phyloP scores from a whole-genome alignment of 2,797 vertebrate species.

The Bufotes viridis region DNA sequence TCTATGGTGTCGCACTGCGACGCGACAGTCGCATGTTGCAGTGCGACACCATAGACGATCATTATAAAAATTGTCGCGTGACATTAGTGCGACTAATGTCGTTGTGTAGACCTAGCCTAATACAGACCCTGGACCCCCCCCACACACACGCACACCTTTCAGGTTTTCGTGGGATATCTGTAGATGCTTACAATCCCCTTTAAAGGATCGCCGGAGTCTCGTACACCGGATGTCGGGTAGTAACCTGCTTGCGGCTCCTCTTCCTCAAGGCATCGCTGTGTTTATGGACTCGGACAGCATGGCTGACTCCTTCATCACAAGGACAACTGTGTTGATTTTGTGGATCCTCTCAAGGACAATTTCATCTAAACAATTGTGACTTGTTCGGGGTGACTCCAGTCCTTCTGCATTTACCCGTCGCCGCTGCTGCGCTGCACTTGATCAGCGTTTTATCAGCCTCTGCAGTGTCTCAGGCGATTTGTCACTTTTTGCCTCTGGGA shows the following conservation, averaged over 20 bases:
- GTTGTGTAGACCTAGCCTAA: too few species aligned
- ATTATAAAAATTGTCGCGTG: too few species aligned
- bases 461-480: conserved; percentile 41
- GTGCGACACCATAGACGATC: too few species aligned
- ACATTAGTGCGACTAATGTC: too few species aligned
- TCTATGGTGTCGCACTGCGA: too few species aligned
- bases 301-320: conserved; percentile 25
- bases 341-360: conserved; percentile 38
- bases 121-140: too few species aligned
- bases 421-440: background rate
- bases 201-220: background rate
- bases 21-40: too few species aligned
- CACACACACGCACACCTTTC: too few species aligned
- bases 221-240: background rate
- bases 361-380: conserved; percentile 14
- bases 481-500: conserved; percentile 49
- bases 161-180: too few species aligned
- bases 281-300: conserved; percentile 9
- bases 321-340: conserved; percentile 34
- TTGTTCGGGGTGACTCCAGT: background rate
- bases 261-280: background rate
- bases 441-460: conserved; percentile 37
- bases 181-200: too few species aligned
- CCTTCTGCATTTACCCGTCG: conserved; percentile 27
- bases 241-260: background rate